A percentile compares a stretch with the other conserved stretches of the same genome.
Evolutionary conservation across 2,113 vertebrate species (phyloP).

Genomic region (Cebus imitator): DNA sequence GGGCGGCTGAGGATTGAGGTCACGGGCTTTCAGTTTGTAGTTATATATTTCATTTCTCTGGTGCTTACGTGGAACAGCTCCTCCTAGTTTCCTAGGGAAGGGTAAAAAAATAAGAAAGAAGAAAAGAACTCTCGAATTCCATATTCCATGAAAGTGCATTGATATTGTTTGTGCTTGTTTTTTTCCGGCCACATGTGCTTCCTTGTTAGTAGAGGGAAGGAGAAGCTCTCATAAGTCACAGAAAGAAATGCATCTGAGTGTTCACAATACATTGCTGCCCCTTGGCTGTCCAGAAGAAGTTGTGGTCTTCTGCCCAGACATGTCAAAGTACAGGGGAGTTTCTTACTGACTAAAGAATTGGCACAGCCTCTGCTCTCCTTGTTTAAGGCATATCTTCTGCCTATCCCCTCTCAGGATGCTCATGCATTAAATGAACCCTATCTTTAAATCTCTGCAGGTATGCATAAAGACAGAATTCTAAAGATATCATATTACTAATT

Average conservation of each 20-base stretch:
- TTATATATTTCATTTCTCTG: constrained; percentile 83
- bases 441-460: neutral
- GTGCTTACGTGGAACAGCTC: constrained; percentile 68
- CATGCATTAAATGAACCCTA: neutral
- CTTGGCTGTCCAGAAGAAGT: neutral
- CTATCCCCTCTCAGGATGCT: neutral
- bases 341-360: neutral
- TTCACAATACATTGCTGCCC: neutral
- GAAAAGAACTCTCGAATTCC: neutral
- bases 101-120: neutral
- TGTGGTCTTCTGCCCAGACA: neutral
- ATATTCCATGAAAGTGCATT: neutral
- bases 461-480: neutral
- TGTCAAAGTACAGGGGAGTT: neutral
- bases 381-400: neutral
- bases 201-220: neutral
- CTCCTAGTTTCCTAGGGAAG: constrained; percentile 48
- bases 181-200: neutral
- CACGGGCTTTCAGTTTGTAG: constrained; percentile 80
- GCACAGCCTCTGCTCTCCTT: neutral
- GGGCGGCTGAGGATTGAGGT: constrained; percentile 80
- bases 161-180: neutral
- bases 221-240: neutral
- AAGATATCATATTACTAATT: neutral
- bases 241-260: neutral